A percentile compares a stretch with the other conserved stretches of the same genome.
Evolutionary conservation across 2,113 vertebrate species (phyloP).

Genomic region (Puntigrus tetrazona): DNA sequence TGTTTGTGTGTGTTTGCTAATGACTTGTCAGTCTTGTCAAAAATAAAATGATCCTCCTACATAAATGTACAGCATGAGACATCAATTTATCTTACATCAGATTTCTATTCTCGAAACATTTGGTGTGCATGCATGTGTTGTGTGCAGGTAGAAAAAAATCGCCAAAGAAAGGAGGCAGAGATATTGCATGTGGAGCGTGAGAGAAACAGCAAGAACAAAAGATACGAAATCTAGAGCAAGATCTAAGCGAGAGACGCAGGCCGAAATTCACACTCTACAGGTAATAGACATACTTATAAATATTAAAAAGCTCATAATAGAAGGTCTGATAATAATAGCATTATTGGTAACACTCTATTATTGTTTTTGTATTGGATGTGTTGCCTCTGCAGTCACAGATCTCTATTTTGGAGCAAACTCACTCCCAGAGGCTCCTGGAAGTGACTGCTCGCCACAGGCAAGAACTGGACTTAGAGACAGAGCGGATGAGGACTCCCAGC

Average conservation of each 20-base stretch:
- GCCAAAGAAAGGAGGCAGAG: slow-evolving; percentile 67
- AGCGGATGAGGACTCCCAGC: slow-evolving; percentile 66
- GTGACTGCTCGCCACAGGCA: slow-evolving; percentile 69
- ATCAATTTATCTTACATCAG: background rate
- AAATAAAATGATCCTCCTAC: background rate
- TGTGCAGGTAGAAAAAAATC: slow-evolving; percentile 74
- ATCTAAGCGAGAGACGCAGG: slow-evolving; percentile 64
- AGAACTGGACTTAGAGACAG: slow-evolving; percentile 69
- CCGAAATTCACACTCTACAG: slow-evolving; percentile 66
- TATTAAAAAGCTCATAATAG: background rate
- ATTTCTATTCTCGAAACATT: background rate
- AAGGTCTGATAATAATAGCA: background rate
- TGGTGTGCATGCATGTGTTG: slow-evolving; percentile 52
- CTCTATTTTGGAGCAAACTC: slow-evolving; percentile 69
- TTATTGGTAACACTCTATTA: background rate
- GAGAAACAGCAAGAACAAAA: slow-evolving; percentile 66
- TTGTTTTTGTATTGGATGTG: slow-evolving; percentile 37
- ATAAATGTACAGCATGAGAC: slow-evolving; percentile 10
- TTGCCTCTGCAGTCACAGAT: slow-evolving; percentile 66
- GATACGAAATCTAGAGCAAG: slow-evolving; percentile 65
- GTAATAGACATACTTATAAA: slow-evolving; percentile 51
- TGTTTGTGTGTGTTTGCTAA: slow-evolving; percentile 24
- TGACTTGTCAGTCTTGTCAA: background rate
- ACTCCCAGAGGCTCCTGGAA: slow-evolving; percentile 75
- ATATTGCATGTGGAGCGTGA: slow-evolving; percentile 53